Evolutionary conservation across 1,140 invertebrate species (phyloP).

Genomic region (Drosophila ercepeae): DNA sequence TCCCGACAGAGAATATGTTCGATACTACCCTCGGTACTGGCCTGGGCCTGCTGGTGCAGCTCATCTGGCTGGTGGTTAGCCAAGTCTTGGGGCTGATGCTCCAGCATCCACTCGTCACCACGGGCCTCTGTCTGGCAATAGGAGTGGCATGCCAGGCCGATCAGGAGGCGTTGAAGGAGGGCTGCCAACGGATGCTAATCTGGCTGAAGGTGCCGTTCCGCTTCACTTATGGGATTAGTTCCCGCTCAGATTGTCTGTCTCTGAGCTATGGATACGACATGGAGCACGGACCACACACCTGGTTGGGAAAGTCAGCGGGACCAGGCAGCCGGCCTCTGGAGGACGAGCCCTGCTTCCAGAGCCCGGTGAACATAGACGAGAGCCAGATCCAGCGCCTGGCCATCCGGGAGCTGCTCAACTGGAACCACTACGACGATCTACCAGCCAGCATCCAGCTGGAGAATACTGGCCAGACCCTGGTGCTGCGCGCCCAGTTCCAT

Average conservation of each 20-base stretch:
- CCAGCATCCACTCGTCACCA: conserved; percentile 57
- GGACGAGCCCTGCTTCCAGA: conserved; percentile 57
- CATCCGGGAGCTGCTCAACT: conserved; percentile 74
- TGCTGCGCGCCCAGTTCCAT: conserved; percentile 76
- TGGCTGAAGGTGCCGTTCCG: neutral
- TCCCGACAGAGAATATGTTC: conserved; percentile 39
- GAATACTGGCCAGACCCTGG: conserved; percentile 76
- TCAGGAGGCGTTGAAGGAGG: conserved; percentile 25
- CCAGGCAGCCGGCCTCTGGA: conserved; percentile 15
- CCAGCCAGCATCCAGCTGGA: conserved; percentile 63
- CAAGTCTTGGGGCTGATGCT: conserved; percentile 37
- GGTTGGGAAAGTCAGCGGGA: conserved; percentile 46
- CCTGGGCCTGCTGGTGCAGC: conserved; percentile 35
- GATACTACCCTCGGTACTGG: conserved; percentile 52
- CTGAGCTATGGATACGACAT: conserved; percentile 30
- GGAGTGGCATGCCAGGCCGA: conserved; percentile 35
- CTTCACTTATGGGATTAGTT: too few relatives aligned
- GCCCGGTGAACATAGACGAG: conserved; percentile 84
- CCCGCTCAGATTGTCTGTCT: neutral
- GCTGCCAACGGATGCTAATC: neutral
- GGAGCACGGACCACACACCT: conserved; percentile 79
- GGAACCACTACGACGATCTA: conserved; percentile 80
- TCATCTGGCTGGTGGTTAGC: conserved; percentile 25
- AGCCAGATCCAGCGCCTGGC: conserved; percentile 49
- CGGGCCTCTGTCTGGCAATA: conserved; percentile 26